These are phyloP conservation scores for Xestoiulus laeticollis DNA, from an alignment of 2,888 invertebrate species.

Conservation along the genomic window DNA sequence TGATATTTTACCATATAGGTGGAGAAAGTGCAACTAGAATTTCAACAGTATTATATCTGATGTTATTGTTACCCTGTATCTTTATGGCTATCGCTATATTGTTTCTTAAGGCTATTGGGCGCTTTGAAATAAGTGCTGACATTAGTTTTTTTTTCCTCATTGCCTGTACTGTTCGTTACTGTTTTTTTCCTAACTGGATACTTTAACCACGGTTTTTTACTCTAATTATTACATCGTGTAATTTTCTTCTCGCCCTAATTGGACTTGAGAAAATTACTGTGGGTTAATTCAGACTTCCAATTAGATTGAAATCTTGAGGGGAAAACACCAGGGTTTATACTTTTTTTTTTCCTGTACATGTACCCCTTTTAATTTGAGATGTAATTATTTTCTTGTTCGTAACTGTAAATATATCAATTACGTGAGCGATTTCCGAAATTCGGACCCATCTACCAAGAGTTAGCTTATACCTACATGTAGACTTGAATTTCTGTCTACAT, in stretches of 20 bases:
- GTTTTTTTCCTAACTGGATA: not conserved
- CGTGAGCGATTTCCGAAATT: not conserved
- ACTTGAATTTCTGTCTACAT: no score
- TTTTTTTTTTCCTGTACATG: not conserved
- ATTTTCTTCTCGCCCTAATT: not conserved
- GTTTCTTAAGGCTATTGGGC: not conserved
- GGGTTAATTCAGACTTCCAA: slow-evolving; percentile 18
- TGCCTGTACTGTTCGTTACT: not conserved
- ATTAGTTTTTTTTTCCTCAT: not conserved
- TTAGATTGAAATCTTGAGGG: slow-evolving; percentile 15
- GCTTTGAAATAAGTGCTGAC: not conserved
- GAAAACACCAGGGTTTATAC: not conserved
- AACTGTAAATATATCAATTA: not conserved
- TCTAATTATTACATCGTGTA: not conserved
- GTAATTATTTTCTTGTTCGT: not conserved
- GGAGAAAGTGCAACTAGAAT: no score
- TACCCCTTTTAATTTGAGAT: slow-evolving; percentile 22
- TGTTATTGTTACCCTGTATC: no score
- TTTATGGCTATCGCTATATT: no score
- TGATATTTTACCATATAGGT: no score
- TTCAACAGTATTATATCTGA: no score
- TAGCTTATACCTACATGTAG: not conserved
- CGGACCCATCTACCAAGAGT: not conserved
- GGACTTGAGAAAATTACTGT: slow-evolving; percentile 1
- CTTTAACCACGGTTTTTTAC: not conserved